Conservation (phyloP, 1,140 invertebrate species). For the Calephelis virginiensis region DNA sequence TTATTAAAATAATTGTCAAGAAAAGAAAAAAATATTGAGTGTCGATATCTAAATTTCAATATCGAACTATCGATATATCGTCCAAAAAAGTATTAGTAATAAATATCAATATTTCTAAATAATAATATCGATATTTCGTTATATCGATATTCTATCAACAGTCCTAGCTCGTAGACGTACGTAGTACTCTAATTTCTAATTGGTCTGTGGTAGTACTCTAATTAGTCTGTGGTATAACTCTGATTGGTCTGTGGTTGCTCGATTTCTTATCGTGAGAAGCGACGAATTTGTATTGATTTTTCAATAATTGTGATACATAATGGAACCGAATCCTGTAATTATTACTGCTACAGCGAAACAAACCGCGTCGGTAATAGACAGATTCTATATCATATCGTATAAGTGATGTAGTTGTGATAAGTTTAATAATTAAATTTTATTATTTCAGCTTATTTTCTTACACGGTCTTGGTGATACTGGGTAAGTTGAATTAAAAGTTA, state of each 20-base stretch:
- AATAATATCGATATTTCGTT: no score
- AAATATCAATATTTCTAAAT: no score
- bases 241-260: slow-evolving; percentile 8
- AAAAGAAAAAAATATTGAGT: no score
- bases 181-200: no score
- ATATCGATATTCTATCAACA: no score
- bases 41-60: no score
- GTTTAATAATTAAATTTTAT: slow-evolving; percentile 35
- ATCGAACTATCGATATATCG: no score
- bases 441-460: slow-evolving; percentile 84
- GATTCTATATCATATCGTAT: slow-evolving; percentile 24
- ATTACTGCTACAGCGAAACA: slow-evolving; percentile 87
- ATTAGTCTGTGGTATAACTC: no score
- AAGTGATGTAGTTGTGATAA: slow-evolving; percentile 15
- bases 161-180: no score
- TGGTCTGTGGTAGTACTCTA: no score
- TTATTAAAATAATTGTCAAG: no score
- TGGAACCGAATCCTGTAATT: slow-evolving; percentile 84
- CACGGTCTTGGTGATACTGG: slow-evolving; percentile 85
- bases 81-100: no score
- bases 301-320: slow-evolving; percentile 42
- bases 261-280: slow-evolving; percentile 24
- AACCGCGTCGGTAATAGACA: slow-evolving; percentile 85
- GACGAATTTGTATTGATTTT: slow-evolving; percentile 58
- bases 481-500: slow-evolving; percentile 63